A percentile compares a stretch with the other conserved stretches of the same genome.
phyloP scores from a whole-genome alignment of 2,797 vertebrate genomes.

The Nannoperca australis region DNA sequence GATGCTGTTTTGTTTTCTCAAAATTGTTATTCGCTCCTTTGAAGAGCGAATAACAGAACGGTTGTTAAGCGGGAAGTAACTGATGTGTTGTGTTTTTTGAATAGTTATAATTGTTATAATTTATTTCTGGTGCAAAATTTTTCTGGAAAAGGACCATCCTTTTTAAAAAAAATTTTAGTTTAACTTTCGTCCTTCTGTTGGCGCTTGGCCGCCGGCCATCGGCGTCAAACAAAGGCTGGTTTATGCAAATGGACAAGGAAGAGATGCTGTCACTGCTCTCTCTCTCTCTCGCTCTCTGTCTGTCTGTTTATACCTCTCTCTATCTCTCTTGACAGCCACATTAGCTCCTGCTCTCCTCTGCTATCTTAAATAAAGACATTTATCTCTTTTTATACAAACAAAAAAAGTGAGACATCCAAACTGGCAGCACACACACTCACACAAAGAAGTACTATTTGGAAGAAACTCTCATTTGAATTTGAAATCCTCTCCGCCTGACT shows the following conservation, averaged over 20 bases:
- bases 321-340: constrained; percentile 77
- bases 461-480: constrained; percentile 61
- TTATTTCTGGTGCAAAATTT: constrained; percentile 80
- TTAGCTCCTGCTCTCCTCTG: constrained; percentile 69
- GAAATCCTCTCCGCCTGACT: constrained; percentile 54
- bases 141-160: constrained; percentile 85
- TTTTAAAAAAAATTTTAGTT: constrained; percentile 82
- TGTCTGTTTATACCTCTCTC: constrained; percentile 67
- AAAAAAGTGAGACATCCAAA: constrained; percentile 45
- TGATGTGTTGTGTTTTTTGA: constrained; percentile 69
- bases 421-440: constrained; percentile 39
- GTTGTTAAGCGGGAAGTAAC: constrained; percentile 65
- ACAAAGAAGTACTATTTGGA: constrained; percentile 48
- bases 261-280: constrained; percentile 75
- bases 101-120: constrained; percentile 82
- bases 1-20: constrained; percentile 59
- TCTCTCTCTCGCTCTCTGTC: constrained; percentile 54
- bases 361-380: constrained; percentile 78
- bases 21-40: constrained; percentile 71
- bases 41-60: constrained; percentile 55
- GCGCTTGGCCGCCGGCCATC: constrained; percentile 85
- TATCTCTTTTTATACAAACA: constrained; percentile 64
- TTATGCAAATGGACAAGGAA: constrained; percentile 87
- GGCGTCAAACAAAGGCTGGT: constrained; percentile 87
- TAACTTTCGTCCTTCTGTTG: constrained; percentile 90